Conservation (phyloP, 2,113 vertebrate species). For the Limanda limanda region DNA sequence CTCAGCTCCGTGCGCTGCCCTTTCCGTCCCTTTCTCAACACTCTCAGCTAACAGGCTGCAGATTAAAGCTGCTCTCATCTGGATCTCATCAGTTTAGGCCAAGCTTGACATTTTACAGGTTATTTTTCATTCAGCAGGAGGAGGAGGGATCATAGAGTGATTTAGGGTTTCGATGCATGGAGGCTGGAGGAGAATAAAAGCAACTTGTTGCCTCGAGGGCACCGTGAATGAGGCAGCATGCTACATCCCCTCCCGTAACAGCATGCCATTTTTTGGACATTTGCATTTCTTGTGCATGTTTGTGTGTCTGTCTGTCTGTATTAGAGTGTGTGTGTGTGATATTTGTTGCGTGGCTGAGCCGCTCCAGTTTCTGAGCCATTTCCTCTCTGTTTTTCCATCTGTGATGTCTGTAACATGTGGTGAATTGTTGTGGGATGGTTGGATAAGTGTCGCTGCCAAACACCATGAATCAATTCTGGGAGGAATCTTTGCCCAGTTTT, state of each 20-base stretch:
- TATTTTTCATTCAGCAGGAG: slow-evolving; percentile 68
- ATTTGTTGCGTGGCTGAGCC: slow-evolving; percentile 41
- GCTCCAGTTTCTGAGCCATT: slow-evolving; percentile 50
- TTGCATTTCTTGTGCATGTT: slow-evolving; percentile 20
- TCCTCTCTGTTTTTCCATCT: slow-evolving; percentile 56
- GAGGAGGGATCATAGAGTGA: slow-evolving; percentile 40
- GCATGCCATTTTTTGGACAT: slow-evolving; percentile 31
- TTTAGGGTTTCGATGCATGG: slow-evolving; percentile 68
- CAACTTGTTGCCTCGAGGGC: slow-evolving; percentile 54
- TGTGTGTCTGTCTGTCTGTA: not conserved
- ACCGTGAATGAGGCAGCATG: slow-evolving; percentile 42
- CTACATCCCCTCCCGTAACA: slow-evolving; percentile 45
- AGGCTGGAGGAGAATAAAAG: slow-evolving; percentile 71
- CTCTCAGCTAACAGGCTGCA: slow-evolving; percentile 39
- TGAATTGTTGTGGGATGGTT: slow-evolving; percentile 58
- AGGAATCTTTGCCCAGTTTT: slow-evolving; percentile 29
- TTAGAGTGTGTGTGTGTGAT: slow-evolving; percentile 21
- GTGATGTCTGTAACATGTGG: slow-evolving; percentile 74
- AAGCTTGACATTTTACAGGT: slow-evolving; percentile 60
- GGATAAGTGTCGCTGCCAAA: slow-evolving; percentile 54
- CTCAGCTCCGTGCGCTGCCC: slow-evolving; percentile 21
- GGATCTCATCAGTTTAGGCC: slow-evolving; percentile 72
- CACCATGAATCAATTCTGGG: slow-evolving; percentile 48
- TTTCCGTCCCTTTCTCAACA: slow-evolving; percentile 59
- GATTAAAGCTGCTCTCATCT: slow-evolving; percentile 74